These are phyloP conservation scores for Lagopus muta DNA, from an alignment of 2,113 vertebrate genomes.

Conservation along the genomic window DNA sequence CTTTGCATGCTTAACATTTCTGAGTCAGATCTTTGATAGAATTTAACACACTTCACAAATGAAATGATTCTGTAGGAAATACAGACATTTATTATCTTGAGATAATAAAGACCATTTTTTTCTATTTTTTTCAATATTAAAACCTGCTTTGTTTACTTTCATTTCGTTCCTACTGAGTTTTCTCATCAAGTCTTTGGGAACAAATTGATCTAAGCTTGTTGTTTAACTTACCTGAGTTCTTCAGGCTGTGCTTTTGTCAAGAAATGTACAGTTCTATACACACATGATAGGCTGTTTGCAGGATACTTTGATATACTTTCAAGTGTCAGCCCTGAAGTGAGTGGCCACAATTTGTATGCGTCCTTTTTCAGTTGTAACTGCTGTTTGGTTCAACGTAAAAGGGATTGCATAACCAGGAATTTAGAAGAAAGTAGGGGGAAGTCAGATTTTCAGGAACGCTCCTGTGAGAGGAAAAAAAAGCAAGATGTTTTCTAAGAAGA, in stretches of 20 bases:
- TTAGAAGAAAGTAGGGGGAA: conserved; percentile 14
- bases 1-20: neutral
- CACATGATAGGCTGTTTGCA: neutral
- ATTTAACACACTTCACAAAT: neutral
- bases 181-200: neutral
- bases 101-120: neutral
- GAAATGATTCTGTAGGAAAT: neutral
- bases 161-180: neutral
- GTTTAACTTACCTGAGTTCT: neutral
- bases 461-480: neutral
- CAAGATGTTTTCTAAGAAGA: neutral
- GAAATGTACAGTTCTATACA: neutral
- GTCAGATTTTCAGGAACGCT: neutral
- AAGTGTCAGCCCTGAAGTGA: conserved; percentile 30
- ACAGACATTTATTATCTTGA: neutral
- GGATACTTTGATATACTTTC: neutral
- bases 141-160: neutral
- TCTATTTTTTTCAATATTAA: neutral
- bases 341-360: conserved; percentile 38
- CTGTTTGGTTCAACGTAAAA: conserved; percentile 18
- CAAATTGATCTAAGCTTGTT: neutral
- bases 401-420: conserved; percentile 14
- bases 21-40: neutral
- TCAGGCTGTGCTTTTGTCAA: neutral
- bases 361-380: conserved; percentile 6